Base-by-base conservation (phyloP, 2,888 invertebrate genomes). In the Plutella xylostella region DNA sequence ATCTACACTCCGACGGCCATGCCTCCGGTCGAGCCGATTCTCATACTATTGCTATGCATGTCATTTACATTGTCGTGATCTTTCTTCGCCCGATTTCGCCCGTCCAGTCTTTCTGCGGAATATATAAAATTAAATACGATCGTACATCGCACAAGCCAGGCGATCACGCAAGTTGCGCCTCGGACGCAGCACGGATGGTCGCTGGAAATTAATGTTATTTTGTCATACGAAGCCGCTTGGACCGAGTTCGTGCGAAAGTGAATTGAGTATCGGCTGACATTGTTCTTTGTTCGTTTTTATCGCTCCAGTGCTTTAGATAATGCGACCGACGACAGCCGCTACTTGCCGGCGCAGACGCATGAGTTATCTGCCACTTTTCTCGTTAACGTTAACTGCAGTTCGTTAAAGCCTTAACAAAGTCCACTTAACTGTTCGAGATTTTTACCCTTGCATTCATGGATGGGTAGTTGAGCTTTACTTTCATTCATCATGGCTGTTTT, bases 221-320 rank as follows among this genome's bases (percentile, higher is more conserved):
- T 75, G 78, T 76, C 72, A 75, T 72, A 63, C 48, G 72, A 77
- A 67, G 63, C 70, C 62, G 55, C 60, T 60, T 57, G 61, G 60
- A 60, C 52, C 61, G 63, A 68, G 66, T 78, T 75, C 72, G 63
- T 72, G 75, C 74, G 77, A 79, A 78, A 76, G 73, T 77, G 75
- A 77, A 65, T 74, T 67, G 63, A 75, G 68, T 64, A 63, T 62
- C 70, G 65, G 69, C 70, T 69, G 73, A 74, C 76, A 77, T 80
- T 76, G 76, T 79, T 79, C 82, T 82, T 80, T 80, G 80, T 80
- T 77, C 77, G 67, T 72, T 76, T 76, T 77, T 79, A 80, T 80
- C 78, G 79, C 73, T 72, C 68, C 67, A 76, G 65, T 74, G 75
- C 69, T 73, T 73, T 65, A 74, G 78, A 76, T 80, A 80, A 77